Percentiles rank a stretch among this genome's conserved stretches.
Conservation (phyloP, 2,797 vertebrate species). For the Myotis pilosus region DNA sequence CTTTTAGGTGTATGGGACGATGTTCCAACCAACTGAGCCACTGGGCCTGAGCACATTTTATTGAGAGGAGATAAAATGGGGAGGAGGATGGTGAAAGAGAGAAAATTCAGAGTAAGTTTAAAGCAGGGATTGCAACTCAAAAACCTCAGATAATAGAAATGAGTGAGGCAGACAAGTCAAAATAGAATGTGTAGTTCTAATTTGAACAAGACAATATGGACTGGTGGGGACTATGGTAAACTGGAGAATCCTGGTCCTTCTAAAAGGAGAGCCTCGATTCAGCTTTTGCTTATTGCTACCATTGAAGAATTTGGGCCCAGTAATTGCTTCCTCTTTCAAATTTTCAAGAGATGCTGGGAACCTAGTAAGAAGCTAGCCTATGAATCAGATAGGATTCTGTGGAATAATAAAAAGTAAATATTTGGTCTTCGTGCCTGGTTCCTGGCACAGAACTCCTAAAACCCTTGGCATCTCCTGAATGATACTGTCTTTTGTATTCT, state of each 20-base stretch:
- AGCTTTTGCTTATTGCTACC: not conserved
- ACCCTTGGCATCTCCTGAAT: not conserved
- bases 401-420: not conserved
- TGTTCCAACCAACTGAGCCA: not conserved
- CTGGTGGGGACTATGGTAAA: not conserved
- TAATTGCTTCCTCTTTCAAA: not conserved
- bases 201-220: not conserved
- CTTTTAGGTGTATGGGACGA: not conserved
- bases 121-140: not conserved
- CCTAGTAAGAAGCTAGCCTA: not conserved
- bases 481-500: not conserved
- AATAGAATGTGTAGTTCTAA: not conserved
- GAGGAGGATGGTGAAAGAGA: not conserved
- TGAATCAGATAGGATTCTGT: not conserved
- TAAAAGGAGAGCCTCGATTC: not conserved
- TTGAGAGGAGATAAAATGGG: not conserved
- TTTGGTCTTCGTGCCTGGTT: not conserved
- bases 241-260: not conserved
- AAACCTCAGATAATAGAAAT: not conserved
- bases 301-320: not conserved
- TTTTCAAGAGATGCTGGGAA: constrained; percentile 14
- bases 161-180: not conserved
- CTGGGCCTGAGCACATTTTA: not conserved
- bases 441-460: not conserved
- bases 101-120: not conserved